These are phyloP conservation scores for Corella eumyota DNA, from an alignment of 23 tunicate species.

Conservation along the genomic window DNA sequence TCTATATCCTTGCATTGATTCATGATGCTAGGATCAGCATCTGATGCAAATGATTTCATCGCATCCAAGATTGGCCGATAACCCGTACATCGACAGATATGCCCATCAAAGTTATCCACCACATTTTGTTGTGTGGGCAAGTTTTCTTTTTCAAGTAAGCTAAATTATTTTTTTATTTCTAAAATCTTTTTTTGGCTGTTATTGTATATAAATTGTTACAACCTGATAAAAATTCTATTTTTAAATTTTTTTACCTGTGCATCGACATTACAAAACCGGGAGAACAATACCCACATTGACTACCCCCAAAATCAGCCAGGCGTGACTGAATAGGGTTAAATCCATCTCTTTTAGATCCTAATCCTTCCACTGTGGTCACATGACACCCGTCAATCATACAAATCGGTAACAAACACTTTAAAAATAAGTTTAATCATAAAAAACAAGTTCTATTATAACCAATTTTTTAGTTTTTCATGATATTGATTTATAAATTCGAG, in stretches of 20 bases:
- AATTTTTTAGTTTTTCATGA: background rate
- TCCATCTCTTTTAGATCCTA: conserved; percentile 28
- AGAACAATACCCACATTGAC: conserved; percentile 90
- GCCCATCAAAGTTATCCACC: conserved; percentile 80
- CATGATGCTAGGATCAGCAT: conserved; percentile 51
- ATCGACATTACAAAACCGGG: conserved; percentile 86
- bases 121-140: conserved; percentile 43
- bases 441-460: background rate
- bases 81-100: conserved; percentile 85
- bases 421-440: background rate
- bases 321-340: conserved; percentile 43
- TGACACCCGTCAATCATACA: conserved; percentile 54
- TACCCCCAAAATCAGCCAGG: conserved; percentile 60
- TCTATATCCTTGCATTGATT: conserved; percentile 54
- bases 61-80: conserved; percentile 79
- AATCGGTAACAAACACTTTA: conserved; percentile 57
- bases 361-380: conserved; percentile 54
- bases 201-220: background rate
- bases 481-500: too few relatives aligned
- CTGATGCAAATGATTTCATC: conserved; percentile 55
- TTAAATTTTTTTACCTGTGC: conserved; percentile 31
- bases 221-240: background rate
- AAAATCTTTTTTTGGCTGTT: too few relatives aligned
- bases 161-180: too few relatives aligned
- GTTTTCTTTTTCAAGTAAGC: conserved; percentile 26